Conservation (phyloP, 2,888 invertebrate genomes). For the Hyalella azteca region DNA sequence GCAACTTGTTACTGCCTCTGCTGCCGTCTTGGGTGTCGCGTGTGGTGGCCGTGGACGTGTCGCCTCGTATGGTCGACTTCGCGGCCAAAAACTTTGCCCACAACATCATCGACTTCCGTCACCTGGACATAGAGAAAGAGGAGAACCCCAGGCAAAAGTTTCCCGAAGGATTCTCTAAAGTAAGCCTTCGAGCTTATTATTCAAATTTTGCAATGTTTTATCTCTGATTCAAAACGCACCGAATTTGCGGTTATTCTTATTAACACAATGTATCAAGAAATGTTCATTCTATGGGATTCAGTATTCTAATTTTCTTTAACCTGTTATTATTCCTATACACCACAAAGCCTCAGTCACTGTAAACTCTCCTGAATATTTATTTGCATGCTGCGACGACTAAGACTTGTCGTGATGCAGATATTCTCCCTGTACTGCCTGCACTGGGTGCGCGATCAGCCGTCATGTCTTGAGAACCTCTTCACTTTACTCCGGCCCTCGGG, state of each 20-base stretch:
- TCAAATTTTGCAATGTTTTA: too few species aligned
- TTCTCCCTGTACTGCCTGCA: slow-evolving; percentile 81
- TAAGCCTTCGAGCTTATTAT: too few species aligned
- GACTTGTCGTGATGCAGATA: too few species aligned
- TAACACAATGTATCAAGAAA: too few species aligned
- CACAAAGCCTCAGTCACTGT: too few species aligned
- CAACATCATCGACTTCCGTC: slow-evolving; percentile 63
- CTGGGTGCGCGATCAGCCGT: slow-evolving; percentile 79
- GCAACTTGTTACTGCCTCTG: slow-evolving; percentile 70
- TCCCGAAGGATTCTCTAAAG: slow-evolving; percentile 64
- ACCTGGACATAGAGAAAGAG: slow-evolving; percentile 67
- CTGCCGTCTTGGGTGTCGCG: slow-evolving; percentile 66
- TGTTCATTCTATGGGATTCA: too few species aligned
- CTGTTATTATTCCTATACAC: too few species aligned
- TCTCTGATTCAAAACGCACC: too few species aligned
- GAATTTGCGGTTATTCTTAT: too few species aligned
- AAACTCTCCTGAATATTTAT: too few species aligned
- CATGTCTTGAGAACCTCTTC: slow-evolving; percentile 71
- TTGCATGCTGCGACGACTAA: too few species aligned
- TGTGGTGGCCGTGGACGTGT: slow-evolving; percentile 74
- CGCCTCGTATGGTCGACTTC: slow-evolving; percentile 73
- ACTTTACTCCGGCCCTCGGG: slow-evolving; percentile 73
- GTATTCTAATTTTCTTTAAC: too few species aligned
- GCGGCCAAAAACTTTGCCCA: slow-evolving; percentile 69
- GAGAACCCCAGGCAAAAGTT: slow-evolving; percentile 60